Percentiles rank a stretch among this genome's conserved stretches.
These are phyloP conservation scores for Pocillopora verrucosa DNA, from an alignment of 64 coral and sea anemone species.

Conservation along the genomic window DNA sequence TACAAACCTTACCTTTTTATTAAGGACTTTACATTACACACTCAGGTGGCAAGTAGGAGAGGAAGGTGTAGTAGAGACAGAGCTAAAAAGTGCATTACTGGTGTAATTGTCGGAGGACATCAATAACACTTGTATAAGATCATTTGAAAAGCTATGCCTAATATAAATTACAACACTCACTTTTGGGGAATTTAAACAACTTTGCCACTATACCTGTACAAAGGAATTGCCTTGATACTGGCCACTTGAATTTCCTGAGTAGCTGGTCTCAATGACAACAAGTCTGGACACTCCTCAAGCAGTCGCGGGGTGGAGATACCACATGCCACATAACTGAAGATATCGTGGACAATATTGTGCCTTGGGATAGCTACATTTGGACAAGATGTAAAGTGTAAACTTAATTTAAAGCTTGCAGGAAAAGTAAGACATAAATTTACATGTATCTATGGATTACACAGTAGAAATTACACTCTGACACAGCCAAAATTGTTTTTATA, in stretches of 20 bases:
- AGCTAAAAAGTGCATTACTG: no score
- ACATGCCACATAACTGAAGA: slow-evolving; percentile 78
- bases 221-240: slow-evolving; percentile 68
- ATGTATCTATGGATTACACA: not conserved
- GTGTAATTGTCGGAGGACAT: no score
- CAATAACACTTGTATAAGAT: no score
- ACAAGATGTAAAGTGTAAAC: not conserved
- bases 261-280: slow-evolving; percentile 53
- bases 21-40: no score
- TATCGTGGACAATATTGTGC: slow-evolving; percentile 97
- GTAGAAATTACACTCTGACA: not conserved
- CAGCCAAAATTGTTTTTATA: no score
- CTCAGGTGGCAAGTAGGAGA: no score
- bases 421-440: no score
- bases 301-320: slow-evolving; percentile 58
- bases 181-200: not conserved
- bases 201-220: slow-evolving; percentile 49
- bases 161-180: no score
- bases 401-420: no score
- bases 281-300: slow-evolving; percentile 70
- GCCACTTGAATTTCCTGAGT: slow-evolving; percentile 79
- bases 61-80: no score
- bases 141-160: no score
- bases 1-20: no score
- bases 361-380: slow-evolving; percentile 80